Base-by-base conservation (phyloP, 2,888 invertebrate genomes). In the Chrysolina haemoptera region DNA sequence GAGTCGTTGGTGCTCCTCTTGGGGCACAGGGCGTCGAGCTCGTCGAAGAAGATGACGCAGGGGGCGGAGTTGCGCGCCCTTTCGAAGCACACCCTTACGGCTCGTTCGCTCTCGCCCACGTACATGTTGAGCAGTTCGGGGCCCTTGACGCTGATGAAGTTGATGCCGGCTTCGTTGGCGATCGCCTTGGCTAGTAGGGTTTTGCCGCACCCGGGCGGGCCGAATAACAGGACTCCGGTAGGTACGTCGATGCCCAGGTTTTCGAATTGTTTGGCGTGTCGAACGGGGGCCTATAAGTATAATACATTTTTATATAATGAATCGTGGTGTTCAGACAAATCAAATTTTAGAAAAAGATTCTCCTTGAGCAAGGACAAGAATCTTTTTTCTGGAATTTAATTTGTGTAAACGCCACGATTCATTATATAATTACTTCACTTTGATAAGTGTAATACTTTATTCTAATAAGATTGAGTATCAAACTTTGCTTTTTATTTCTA, bases 61-160 rank as follows among this genome's bases (percentile, higher is more conserved):
- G 99, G 99, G 0, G 97, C 93, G 0, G 98, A 98, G 88, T 98
- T 98, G 62, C 96, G 90, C 0, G 99, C 99, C 78, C 98, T 91
- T 85, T 96, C 94, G 86, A 99, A 99, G 84, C 97, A 97, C 27
- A 96, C 95, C n/a, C 99, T 91, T 0, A 99, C 98, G 0, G 98
- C 98, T 81, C 96, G 91, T 88, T 99, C 99, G 88, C 98, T 98
- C 89, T 99, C 99, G 74, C 99, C 99, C 18, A 99, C 98, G 88
- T 99, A 99, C 99, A 99, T 99, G 86, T 98, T 99, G 72, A 99
- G 90, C 69, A 99, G 89, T 88, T 99, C 99, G 0, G 99, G 99
- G 16, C 99, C 99, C 89, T 99, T 99, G 0, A 99, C 98, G 9
- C 98, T 98, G 82, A 99, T 98, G 83, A 99, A 99, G 89, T 99